These are phyloP conservation scores for Alces alces DNA, from an alignment of 2,113 vertebrate genomes.

Conservation along the genomic window DNA sequence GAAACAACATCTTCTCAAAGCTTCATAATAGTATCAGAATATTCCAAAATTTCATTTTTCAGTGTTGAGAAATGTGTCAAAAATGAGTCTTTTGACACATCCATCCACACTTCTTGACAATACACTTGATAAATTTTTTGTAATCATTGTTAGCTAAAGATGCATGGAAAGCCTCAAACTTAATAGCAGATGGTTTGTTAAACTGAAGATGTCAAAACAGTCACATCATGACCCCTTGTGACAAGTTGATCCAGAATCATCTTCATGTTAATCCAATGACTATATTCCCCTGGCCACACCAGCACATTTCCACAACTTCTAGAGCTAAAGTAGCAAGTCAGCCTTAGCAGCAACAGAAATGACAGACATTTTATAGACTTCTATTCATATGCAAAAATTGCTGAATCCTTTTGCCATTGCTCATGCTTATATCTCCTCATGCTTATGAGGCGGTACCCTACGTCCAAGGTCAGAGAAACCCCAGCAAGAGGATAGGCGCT, in stretches of 20 bases:
- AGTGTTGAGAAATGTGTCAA: conserved; percentile 57
- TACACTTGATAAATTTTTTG: accelerated
- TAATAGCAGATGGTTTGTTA: conserved; percentile 41
- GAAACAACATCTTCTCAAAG: conserved; percentile 65
- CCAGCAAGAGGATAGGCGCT: not conserved
- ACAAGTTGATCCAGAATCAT: not conserved
- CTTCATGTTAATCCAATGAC: not conserved
- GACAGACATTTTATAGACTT: conserved; percentile 30
- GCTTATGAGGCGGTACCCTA: not conserved
- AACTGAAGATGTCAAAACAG: not conserved
- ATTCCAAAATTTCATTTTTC: not conserved
- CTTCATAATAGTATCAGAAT: not conserved
- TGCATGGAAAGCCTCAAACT: conserved; percentile 70
- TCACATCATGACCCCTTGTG: not conserved
- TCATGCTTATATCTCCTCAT: not conserved
- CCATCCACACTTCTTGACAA: not conserved
- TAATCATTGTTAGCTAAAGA: conserved; percentile 66
- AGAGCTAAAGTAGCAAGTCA: not conserved
- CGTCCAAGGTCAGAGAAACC: not conserved
- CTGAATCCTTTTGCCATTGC: not conserved
- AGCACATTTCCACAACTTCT: not conserved
- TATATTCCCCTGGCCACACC: not conserved
- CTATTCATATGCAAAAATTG: not conserved
- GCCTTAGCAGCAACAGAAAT: conserved; percentile 21
- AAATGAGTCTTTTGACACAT: not conserved